Evolutionary conservation across 2,797 vertebrate species (phyloP), one percentile per base, ranked within the genome.

Genomic region (Choloepus didactylus): DNA sequence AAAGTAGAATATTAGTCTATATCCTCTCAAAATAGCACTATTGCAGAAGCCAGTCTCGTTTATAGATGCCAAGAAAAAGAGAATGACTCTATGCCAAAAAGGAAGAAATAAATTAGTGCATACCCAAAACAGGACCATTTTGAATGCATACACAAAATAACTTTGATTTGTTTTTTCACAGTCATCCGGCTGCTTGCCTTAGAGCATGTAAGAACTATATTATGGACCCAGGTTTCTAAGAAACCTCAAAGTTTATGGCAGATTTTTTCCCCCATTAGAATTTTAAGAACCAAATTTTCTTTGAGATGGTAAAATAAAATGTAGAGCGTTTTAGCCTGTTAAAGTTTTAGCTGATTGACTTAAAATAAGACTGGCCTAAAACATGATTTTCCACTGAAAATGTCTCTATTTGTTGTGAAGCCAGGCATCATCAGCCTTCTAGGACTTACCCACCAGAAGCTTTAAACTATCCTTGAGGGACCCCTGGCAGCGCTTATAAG

Each of bases 201-300:
- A 31, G 41, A 84, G 56, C 54, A 2, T 18, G 18, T 1, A 27
- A 69, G 41, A 79, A 51, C 73, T 83, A 60, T 77, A 49, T 89
- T 23, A 41, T 2, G 12, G 76, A 29, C 11, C 14, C 41, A 18
- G 44, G 62, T 83, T 87, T 90, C 94, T 77, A 72, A 76, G 90
- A 54, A 89, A 73, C 62, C 41, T 80, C 51, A 35, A 66, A 83
- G 44, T 35, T 93, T 54, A 76, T 29, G 79, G 49, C 38, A 75
- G 85, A 41, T 59, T 35, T 70, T 81, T 56, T 66, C 67, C 38
- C 2, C 44, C 27, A 60, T 69, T 84, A 44, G 83, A 92, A 84
- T 62, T 49, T 85, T 88, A 51, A 92, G 54, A 82, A 44, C 51
- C 56, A 82, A 83, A 66, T 91, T 93, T 95, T 60, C 86, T 83